These are phyloP conservation scores for Drosophila aldrichi DNA, from an alignment of 2,888 invertebrate genomes.

Conservation along the genomic window DNA sequence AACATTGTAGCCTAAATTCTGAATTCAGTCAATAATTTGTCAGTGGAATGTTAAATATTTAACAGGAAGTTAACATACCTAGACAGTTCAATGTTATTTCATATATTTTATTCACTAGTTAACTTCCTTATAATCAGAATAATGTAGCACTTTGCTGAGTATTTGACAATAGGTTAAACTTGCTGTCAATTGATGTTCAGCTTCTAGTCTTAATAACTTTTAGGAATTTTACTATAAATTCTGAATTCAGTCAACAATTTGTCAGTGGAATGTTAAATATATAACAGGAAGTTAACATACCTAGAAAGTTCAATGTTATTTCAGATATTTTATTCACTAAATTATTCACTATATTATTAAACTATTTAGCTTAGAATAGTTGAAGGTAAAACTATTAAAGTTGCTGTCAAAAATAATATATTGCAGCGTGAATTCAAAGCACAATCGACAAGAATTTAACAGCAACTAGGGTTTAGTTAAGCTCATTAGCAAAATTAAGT, in stretches of 20 bases:
- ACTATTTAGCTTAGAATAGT: background rate
- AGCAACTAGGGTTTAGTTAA: background rate
- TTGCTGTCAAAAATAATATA: background rate
- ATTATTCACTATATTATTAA: too few species aligned
- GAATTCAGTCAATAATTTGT: background rate
- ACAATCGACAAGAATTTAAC: background rate
- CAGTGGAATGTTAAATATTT: background rate
- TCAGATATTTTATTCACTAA: too few species aligned
- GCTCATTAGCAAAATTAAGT: background rate
- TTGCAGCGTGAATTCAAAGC: background rate
- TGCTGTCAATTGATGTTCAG: too few species aligned
- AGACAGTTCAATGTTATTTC: background rate
- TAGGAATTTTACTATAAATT: background rate
- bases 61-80: background rate
- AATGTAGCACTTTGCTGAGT: too few species aligned
- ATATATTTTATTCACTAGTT: too few species aligned
- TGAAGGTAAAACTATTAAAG: background rate
- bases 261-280: background rate
- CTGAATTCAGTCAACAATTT: background rate
- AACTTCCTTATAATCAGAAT: too few species aligned
- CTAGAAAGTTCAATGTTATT: background rate
- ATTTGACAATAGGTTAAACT: background rate
- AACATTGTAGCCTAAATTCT: background rate
- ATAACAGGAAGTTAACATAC: background rate
- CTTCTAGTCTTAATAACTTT: too few species aligned